Evolutionary conservation across 2,888 invertebrate genomes (phyloP), one percentile per base, ranked within the genome.

Genomic region (Cryptus armator): DNA sequence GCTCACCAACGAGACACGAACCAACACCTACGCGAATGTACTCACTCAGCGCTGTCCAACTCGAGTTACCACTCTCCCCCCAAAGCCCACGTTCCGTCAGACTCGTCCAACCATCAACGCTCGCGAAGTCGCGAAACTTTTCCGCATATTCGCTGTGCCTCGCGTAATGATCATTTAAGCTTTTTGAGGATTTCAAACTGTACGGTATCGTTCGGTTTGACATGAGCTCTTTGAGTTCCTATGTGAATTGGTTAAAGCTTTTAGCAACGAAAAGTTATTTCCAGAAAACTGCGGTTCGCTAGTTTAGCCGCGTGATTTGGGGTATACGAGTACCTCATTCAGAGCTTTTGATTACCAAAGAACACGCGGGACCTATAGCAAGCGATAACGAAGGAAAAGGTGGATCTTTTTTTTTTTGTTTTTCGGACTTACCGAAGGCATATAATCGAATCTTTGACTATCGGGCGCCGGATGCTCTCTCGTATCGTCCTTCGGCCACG

Each of bases 401-500:
- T 5, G 37, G 10, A 48, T 48, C 12, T 6, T 59, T 32, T 59
- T 24, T 24, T 24, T 24, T 24, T 59, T 12, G 5, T 29, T n/a
- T 5, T 59, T 29, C 59, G 32, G 9, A 79, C 85, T 74, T 51
- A 90, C 90, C 67, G 86, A 56, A 10, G 90, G 90, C 46, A 90
- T 46, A 44, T 89, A 90, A 81, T 89, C 87, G 44, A 90, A 90
- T 56, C 7, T 67, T 1, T 53, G 4, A 9, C 66, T 62, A 66
- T 83, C 32, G 0, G 71, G 71, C 32, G n/a, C 32, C 19, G 53
- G 37, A 12, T 37, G 68, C 12, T 10, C 43, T 10, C 24, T 7
- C 19, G 24, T 46, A 1, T 51, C 87, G 70, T 89, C 88, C 74
- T 71, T 89, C 14, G 90, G 90, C 89, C 90, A 90, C 32, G 87